Evolutionary conservation across 1,140 invertebrate genomes (phyloP).

Genomic region (Diabrotica undecimpunctata): DNA sequence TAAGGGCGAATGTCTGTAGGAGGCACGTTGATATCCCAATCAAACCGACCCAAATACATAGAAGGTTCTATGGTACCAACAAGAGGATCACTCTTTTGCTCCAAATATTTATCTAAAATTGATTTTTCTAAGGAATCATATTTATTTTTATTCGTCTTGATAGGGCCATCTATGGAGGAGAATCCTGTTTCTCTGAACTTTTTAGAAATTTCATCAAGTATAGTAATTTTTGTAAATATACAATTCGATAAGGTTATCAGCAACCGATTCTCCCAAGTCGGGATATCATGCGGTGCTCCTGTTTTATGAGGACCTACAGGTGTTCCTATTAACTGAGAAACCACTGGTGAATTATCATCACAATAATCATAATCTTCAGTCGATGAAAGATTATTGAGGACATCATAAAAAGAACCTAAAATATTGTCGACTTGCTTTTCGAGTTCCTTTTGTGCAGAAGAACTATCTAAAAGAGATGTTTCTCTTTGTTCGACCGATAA

Average conservation of each 20-base stretch:
- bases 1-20: constrained; percentile 81
- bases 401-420: constrained; percentile 62
- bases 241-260: constrained; percentile 88
- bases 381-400: constrained; percentile 63
- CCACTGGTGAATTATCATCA: constrained; percentile 52
- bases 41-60: constrained; percentile 88
- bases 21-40: constrained; percentile 74
- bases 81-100: constrained; percentile 88
- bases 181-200: constrained; percentile 63
- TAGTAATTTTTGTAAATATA: constrained; percentile 71
- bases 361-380: constrained; percentile 60
- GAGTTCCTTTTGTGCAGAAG: constrained; percentile 62
- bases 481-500: constrained; percentile 70
- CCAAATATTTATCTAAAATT: constrained; percentile 79
- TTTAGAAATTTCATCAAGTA: constrained; percentile 67
- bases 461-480: constrained; percentile 61
- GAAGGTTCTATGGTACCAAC: constrained; percentile 92
- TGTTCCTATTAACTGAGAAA: constrained; percentile 63
- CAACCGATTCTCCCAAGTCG: constrained; percentile 74
- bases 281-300: constrained; percentile 39
- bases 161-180: constrained; percentile 62
- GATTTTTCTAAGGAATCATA: constrained; percentile 65
- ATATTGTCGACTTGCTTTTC: constrained; percentile 68
- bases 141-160: constrained; percentile 56
- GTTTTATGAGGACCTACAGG: constrained; percentile 48